Evolutionary conservation across 2,888 invertebrate genomes (phyloP), one percentile per base, ranked within the genome.

Genomic region (Eristalis intricaria): DNA sequence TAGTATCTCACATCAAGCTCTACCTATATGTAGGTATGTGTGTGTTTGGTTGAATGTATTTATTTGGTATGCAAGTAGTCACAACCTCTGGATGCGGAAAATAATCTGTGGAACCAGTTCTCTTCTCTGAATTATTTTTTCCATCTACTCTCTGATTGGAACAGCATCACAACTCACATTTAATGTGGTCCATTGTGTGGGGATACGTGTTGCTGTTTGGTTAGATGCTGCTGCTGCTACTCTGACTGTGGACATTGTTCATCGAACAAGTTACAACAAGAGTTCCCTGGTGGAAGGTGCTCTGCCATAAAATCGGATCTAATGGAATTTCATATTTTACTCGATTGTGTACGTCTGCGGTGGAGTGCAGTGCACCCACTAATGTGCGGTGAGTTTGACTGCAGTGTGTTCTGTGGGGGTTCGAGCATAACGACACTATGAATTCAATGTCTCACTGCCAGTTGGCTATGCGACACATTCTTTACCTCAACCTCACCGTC

Each of bases 321-420:
- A 87, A 87, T 87, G 83, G 83, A 87, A 83, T 87, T 87, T 83
- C 79, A 87, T 87, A 86, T 86, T 83, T 86, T 83, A 78, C 65
- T 61, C 38, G 73, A 68, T 81, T 77, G 58, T 75, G 68, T 78
- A 26, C 74, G 70, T 78, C 83, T 70, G 78, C 70, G 65, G 64
- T 71, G 43, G 69, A 78, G 77, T 70, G 61, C 86, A 86, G 64
- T 83, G 86, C 86, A 86, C 86, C 86, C 86, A 86, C 83, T 78
- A 87, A 87, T 83, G 83, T 78, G 60, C 26, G 86, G 86, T 70
- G 60, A 78, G 74, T 69, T 86, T 83, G 74, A 26, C 60, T 60
- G 86, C 64, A 82, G 32, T 69, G 23, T 29, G 29, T 69, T 29
- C 15, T 7, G 71, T 86, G 70, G 32, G 69, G 61, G 70, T 60